Evolutionary conservation across 2,888 invertebrate genomes (phyloP).

Genomic region (Nemotelus pantherinus): DNA sequence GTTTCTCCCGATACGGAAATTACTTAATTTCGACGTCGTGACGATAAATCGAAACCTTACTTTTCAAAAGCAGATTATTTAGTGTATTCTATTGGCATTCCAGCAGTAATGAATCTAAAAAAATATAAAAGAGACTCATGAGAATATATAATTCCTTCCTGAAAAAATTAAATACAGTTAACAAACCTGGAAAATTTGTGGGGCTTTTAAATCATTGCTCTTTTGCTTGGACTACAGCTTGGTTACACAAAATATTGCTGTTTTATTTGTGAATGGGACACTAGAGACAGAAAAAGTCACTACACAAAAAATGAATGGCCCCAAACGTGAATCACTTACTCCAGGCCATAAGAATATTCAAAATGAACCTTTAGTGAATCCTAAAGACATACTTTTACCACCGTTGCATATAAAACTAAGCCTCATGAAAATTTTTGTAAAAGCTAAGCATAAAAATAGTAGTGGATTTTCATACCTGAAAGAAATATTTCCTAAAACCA

Average conservation of each 20-base stretch:
- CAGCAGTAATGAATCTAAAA: constrained; percentile 31
- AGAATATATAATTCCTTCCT: constrained; percentile 4
- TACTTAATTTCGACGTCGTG: not conserved
- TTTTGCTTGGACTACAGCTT: constrained; percentile 7
- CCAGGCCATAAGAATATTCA: constrained; percentile 24
- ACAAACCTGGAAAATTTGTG: no score
- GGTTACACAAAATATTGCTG: constrained; percentile 1
- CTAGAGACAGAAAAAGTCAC: constrained; percentile 19
- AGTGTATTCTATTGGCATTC: constrained; percentile 35
- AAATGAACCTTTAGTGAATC: not conserved
- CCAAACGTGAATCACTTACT: constrained; percentile 1
- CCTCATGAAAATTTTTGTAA: no score
- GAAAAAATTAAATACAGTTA: constrained; percentile 18
- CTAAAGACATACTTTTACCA: constrained; percentile 19
- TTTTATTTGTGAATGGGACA: not conserved
- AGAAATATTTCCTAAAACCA: no score
- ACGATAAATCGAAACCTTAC: constrained; percentile 23
- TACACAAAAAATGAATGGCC: not conserved
- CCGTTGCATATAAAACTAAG: not conserved
- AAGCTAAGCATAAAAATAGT: no score
- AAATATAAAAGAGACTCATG: constrained; percentile 28
- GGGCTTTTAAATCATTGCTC: constrained; percentile 11
- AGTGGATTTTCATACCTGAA: no score
- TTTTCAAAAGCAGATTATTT: constrained; percentile 24
- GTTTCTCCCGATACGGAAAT: constrained; percentile 28